These are phyloP conservation scores for Trissoscelio sp. DNA, from an alignment of 2,888 invertebrate species.

Conservation along the genomic window DNA sequence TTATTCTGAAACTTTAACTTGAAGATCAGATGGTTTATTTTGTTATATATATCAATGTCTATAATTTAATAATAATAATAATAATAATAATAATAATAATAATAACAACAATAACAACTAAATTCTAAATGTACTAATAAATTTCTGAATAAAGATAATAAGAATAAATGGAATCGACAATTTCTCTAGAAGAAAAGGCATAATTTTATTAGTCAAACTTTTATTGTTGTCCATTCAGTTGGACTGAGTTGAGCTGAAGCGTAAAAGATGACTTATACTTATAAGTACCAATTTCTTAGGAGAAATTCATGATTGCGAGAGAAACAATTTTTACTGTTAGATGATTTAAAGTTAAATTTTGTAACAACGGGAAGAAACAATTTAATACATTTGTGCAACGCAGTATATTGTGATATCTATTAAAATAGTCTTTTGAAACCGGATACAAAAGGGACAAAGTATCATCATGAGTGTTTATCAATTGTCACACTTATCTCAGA, in stretches of 20 bases:
- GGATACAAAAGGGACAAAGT: constrained; percentile 8
- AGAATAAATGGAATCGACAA: too few relatives aligned
- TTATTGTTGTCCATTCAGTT: neutral
- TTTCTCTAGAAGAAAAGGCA: neutral
- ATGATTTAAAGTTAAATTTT: neutral
- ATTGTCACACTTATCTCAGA: constrained; percentile 13
- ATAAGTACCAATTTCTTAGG: constrained; percentile 6
- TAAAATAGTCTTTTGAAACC: constrained; percentile 11
- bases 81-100: too few relatives aligned
- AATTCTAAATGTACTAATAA: too few relatives aligned
- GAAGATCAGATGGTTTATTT: too few relatives aligned
- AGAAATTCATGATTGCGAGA: constrained; percentile 16
- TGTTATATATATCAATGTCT: too few relatives aligned
- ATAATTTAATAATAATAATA: too few relatives aligned
- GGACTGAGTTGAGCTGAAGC: constrained; percentile 7
- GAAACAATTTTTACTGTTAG: neutral
- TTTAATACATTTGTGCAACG: neutral
- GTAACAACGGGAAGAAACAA: neutral
- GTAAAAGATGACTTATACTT: neutral
- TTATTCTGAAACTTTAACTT: too few relatives aligned
- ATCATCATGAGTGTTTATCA: constrained; percentile 10
- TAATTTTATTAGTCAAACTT: neutral
- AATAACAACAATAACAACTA: too few relatives aligned
- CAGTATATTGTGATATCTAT: neutral
- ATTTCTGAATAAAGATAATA: too few relatives aligned